Evolutionary conservation across 2,797 vertebrate species (phyloP), one percentile per base, ranked within the genome.

Genomic region (Rhynchonycteris naso): DNA sequence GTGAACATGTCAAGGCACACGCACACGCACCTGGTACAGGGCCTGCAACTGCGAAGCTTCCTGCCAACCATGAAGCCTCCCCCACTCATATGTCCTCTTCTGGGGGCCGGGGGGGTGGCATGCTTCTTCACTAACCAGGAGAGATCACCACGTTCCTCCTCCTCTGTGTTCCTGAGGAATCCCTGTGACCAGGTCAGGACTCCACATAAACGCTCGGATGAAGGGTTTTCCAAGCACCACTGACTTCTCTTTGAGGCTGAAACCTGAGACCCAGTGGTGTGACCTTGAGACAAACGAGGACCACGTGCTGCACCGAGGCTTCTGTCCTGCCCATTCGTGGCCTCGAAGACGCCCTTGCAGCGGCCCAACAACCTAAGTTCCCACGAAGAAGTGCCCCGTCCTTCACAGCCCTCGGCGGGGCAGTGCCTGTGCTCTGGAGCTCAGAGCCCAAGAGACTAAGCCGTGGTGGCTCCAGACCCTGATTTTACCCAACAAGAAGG

Each of bases 401-500:
- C 12, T 78, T 74, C 22, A n/a, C 35, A 72, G 28, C 75, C 47
- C 13, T 79, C 58, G 78, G 56, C 2, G n/a, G 63, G 24, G 35
- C 50, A 54, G 38, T 89, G 33, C n/a, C 21, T 61, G 69, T 74
- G 59, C 76, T 65, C 56, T 12, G 59, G 81, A 83, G 85, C 85
- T 78, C 88, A 92, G n/a, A 88, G 88, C 43, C 81, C 76, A 18
- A 28, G 68, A 82, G 24, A 88, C 63, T 65, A 69, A 80, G 93
- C 43, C 43, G 94, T 28, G 16, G 26, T 88, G 90, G 91, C 71
- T 52, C 71, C 88, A 71, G 65, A 68, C 8, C 50, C 59, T 91
- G 74, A 93, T 85, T 86, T 91, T 21, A 85, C 68, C 65, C 61
- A 82, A 28, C 43, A 95, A 85, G 84, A 78, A 74, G 65, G 72